Conservation (phyloP, 2,888 invertebrate species). For the Anaspis maculata region DNA sequence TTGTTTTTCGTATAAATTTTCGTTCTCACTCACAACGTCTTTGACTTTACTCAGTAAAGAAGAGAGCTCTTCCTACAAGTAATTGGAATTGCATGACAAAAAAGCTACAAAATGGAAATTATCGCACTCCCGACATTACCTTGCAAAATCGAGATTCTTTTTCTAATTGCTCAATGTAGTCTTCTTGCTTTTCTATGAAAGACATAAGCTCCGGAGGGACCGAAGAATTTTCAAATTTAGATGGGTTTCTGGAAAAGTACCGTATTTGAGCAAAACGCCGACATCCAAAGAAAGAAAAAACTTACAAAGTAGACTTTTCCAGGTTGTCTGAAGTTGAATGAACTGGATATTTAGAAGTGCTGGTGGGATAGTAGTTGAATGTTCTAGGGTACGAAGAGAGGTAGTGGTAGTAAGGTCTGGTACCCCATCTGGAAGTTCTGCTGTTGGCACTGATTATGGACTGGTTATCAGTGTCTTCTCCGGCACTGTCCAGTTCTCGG, state of each 20-base stretch:
- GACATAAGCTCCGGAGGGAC: slow-evolving; percentile 64
- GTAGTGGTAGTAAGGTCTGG: slow-evolving; percentile 20
- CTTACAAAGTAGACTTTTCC: too few relatives aligned
- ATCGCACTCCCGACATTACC: slow-evolving; percentile 34
- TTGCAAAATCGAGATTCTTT: slow-evolving; percentile 77
- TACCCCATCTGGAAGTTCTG: slow-evolving; percentile 24
- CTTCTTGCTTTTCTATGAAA: slow-evolving; percentile 79
- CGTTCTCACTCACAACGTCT: slow-evolving; percentile 79
- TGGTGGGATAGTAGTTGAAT: background rate
- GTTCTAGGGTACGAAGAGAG: slow-evolving; percentile 20
- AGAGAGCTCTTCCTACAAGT: slow-evolving; percentile 59
- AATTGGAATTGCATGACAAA: slow-evolving; percentile 2
- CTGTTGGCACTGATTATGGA: slow-evolving; percentile 41
- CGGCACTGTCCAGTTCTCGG: slow-evolving; percentile 45
- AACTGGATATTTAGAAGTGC: background rate
- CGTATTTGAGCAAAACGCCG: background rate
- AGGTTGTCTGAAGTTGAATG: too few relatives aligned
- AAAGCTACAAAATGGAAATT: slow-evolving; percentile 1
- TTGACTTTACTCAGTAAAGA: slow-evolving; percentile 73
- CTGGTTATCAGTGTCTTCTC: slow-evolving; percentile 52
- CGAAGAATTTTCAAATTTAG: slow-evolving; percentile 20
- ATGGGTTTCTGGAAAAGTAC: slow-evolving; percentile 18
- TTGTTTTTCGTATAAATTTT: slow-evolving; percentile 69
- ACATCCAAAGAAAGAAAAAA: too few relatives aligned
- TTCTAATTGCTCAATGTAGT: slow-evolving; percentile 79